A percentile compares a stretch with the other conserved stretches of the same genome.
phyloP scores from a whole-genome alignment of 2,113 vertebrate species.

The Gobio gobio region DNA sequence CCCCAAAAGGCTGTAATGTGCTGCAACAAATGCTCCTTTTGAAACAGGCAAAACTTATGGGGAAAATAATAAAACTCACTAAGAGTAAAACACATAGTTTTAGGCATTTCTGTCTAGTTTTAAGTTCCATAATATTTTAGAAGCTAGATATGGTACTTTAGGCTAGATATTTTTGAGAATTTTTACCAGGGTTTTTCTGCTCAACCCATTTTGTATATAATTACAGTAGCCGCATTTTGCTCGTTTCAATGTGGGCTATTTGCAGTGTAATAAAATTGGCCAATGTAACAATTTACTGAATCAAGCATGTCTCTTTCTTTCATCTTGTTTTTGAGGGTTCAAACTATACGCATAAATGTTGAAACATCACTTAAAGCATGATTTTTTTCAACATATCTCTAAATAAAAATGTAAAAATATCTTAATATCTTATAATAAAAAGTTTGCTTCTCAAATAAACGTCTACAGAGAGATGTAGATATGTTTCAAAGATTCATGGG shows the following conservation, averaged over 20 bases:
- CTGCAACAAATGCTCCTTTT: not conserved
- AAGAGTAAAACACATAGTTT: not conserved
- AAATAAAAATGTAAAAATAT: not conserved
- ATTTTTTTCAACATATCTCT: not conserved
- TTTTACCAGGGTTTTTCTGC: not conserved
- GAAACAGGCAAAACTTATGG: not conserved
- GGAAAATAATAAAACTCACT: not conserved
- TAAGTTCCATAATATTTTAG: not conserved
- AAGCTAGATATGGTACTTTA: not conserved
- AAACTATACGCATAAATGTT: not conserved
- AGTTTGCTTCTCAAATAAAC: constrained; percentile 60
- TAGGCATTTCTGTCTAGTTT: not conserved
- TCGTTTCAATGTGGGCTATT: not conserved
- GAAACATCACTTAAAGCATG: not conserved
- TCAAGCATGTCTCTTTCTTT: not conserved
- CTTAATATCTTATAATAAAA: constrained; percentile 11
- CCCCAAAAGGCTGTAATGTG: not conserved
- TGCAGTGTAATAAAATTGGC: not conserved
- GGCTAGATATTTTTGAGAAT: not conserved
- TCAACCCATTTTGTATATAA: not conserved
- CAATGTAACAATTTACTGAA: constrained; percentile 1
- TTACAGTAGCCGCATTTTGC: not conserved
- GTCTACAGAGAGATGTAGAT: not conserved
- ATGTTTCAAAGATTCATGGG: not conserved
- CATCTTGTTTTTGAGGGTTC: not conserved